Conservation (phyloP, 2,797 vertebrate genomes). For the Pristis pectinata region DNA sequence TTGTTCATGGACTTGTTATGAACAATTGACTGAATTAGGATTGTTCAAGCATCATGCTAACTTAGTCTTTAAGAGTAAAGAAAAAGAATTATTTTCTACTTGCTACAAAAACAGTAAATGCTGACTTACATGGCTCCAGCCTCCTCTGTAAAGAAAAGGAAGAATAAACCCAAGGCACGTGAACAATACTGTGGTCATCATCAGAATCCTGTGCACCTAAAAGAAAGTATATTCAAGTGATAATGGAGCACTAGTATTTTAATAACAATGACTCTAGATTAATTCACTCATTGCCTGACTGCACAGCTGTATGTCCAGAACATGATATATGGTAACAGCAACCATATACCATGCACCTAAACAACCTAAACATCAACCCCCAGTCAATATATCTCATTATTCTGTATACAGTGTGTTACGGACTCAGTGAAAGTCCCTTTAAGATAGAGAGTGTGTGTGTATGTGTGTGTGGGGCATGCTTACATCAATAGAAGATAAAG, state of each 20-base stretch:
- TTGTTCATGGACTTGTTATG: not conserved
- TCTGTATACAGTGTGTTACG: not conserved
- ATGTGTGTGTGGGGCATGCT: too few relatives aligned
- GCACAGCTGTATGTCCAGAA: not conserved
- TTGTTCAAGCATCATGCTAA: not conserved
- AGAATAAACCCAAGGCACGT: conserved; percentile 65
- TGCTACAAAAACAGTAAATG: not conserved
- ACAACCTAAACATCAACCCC: not conserved
- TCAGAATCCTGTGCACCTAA: conserved; percentile 70
- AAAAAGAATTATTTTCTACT: conserved; percentile 39
- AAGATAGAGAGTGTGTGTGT: too few relatives aligned
- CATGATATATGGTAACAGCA: not conserved
- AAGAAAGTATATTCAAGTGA: not conserved
- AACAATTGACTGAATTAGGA: not conserved
- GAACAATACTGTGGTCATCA: conserved; percentile 62
- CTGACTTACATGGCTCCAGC: conserved; percentile 68
- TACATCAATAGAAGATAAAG: too few relatives aligned
- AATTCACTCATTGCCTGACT: not conserved
- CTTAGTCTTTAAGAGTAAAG: not conserved
- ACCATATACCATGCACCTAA: not conserved
- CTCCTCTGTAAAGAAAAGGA: conserved; percentile 72
- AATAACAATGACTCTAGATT: not conserved
- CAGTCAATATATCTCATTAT: not conserved
- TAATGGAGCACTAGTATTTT: not conserved
- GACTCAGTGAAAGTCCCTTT: too few relatives aligned